These are phyloP conservation scores for Mormyrops attenuatus DNA, from an alignment of 2,797 vertebrate species.

Conservation along the genomic window DNA sequence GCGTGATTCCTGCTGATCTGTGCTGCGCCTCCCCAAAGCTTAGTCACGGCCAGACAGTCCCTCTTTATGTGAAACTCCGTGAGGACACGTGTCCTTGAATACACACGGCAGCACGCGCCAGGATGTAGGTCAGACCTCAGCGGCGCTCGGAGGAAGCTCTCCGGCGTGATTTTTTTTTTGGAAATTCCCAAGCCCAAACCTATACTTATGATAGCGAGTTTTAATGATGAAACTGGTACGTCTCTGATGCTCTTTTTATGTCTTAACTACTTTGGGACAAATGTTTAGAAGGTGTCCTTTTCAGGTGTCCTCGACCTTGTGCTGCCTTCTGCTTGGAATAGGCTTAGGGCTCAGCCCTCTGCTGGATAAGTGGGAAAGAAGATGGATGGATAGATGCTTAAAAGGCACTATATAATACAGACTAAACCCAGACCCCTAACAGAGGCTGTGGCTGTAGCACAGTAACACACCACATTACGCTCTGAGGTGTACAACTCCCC, in stretches of 20 bases:
- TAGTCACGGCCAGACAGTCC: not conserved
- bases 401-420: not conserved
- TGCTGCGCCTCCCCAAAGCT: not conserved
- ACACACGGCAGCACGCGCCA: not conserved
- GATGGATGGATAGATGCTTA: not conserved
- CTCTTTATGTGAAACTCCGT: not conserved
- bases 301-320: not conserved
- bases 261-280: not conserved
- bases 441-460: not conserved
- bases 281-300: not conserved
- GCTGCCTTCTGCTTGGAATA: not conserved
- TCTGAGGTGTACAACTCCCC: not conserved
- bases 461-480: not conserved
- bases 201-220: not conserved
- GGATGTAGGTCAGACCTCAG: not conserved
- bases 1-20: not conserved
- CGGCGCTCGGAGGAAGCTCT: not conserved
- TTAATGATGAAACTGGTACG: not conserved
- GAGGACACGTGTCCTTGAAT: not conserved
- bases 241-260: not conserved
- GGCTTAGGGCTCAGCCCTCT: not conserved
- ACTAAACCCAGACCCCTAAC: not conserved
- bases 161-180: not conserved
- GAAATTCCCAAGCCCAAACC: not conserved
- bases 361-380: not conserved